Conservation (phyloP, 2,113 vertebrate species). For the Desmodus rotundus region DNA sequence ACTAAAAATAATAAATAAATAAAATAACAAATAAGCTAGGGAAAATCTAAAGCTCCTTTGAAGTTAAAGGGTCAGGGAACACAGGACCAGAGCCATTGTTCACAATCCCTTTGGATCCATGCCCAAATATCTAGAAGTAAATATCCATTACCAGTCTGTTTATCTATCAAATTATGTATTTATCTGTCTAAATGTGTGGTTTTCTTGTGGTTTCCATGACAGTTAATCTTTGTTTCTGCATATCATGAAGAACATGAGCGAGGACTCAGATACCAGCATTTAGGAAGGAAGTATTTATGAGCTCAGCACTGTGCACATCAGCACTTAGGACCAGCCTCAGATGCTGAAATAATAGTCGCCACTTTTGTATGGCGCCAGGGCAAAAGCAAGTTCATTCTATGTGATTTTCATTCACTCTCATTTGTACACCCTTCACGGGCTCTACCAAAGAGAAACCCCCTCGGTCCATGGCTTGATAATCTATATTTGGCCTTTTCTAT, state of each 20-base stretch:
- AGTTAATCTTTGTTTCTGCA: background rate
- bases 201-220: background rate
- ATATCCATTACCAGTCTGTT: background rate
- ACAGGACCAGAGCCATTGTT: background rate
- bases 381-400: background rate
- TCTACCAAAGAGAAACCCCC: background rate
- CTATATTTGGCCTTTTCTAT: background rate
- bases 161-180: background rate
- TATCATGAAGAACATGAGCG: background rate
- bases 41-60: background rate
- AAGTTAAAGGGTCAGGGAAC: background rate
- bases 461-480: background rate
- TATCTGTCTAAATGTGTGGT: background rate
- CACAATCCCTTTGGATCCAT: background rate
- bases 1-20: too few relatives aligned
- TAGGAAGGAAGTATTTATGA: background rate
- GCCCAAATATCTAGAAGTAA: background rate
- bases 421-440: background rate
- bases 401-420: background rate
- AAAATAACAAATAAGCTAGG: background rate
- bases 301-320: background rate
- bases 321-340: background rate
- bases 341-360: background rate
- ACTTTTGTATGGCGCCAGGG: background rate
- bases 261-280: background rate